phyloP scores from a whole-genome alignment of 2,113 vertebrate genomes.

The Cariama cristata region DNA sequence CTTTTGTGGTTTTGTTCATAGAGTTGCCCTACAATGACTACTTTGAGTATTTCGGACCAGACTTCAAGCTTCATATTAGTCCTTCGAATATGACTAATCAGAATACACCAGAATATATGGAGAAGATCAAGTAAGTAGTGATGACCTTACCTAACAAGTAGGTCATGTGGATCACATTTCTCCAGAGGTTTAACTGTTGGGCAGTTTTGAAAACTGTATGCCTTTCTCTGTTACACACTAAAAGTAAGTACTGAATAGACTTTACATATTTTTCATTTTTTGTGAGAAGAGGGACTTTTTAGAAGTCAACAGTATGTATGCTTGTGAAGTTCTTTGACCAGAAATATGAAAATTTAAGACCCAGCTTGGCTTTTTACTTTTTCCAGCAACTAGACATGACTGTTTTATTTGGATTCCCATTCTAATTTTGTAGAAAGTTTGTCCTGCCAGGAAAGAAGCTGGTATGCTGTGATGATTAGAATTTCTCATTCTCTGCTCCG shows the following conservation, averaged over 20 bases:
- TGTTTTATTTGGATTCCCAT: constrained; percentile 20
- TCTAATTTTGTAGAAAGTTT: neutral
- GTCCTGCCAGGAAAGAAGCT: neutral
- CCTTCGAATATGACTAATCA: constrained; percentile 89
- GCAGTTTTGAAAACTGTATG: neutral
- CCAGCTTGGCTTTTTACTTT: neutral
- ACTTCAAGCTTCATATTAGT: constrained; percentile 88
- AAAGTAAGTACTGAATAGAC: neutral
- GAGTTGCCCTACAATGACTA: constrained; percentile 87
- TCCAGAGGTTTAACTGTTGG: neutral
- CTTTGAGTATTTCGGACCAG: constrained; percentile 88
- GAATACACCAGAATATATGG: constrained; percentile 87
- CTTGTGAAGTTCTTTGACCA: neutral
- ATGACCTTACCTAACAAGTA: neutral
- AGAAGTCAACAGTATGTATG: neutral
- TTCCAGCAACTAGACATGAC: neutral
- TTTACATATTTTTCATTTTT: neutral
- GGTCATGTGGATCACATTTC: neutral
- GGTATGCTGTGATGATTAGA: neutral
- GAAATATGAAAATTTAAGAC: neutral
- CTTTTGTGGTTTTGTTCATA: constrained; percentile 37
- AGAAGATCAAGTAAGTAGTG: constrained; percentile 86
- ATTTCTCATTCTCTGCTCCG: neutral
- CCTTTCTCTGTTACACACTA: neutral
- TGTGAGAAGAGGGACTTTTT: neutral